These are phyloP conservation scores for Cyclophora punctaria DNA, from an alignment of 2,888 invertebrate species.

Conservation along the genomic window DNA sequence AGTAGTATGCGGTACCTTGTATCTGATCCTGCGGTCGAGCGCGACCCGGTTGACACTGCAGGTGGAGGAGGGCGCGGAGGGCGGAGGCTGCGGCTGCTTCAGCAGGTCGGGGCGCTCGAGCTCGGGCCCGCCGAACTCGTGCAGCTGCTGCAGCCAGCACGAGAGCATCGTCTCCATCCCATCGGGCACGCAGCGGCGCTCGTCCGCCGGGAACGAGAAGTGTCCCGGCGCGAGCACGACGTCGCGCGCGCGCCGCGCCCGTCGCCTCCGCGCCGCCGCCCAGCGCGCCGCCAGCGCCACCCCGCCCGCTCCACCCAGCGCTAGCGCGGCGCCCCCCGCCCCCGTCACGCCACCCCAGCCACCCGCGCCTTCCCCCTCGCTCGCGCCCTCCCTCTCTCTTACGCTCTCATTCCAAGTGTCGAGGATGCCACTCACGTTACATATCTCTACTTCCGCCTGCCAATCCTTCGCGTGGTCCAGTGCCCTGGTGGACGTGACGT, in stretches of 20 bases:
- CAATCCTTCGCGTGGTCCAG: conserved; percentile 26
- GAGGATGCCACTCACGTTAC: conserved; percentile 23
- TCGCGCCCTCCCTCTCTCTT: conserved; percentile 6
- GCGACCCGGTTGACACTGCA: conserved; percentile 63
- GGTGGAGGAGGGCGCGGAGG: conserved; percentile 70
- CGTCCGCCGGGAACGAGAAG: conserved; percentile 44
- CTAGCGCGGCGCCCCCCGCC: conserved; percentile 15
- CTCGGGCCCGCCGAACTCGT: conserved; percentile 88
- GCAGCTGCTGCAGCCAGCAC: conserved; percentile 88
- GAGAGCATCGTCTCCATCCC: conserved; percentile 91
- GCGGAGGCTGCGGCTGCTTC: conserved; percentile 76
- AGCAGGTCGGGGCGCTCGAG: conserved; percentile 89
- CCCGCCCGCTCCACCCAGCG: conserved; percentile 6
- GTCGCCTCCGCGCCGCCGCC: conserved; percentile 7
- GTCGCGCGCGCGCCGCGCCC: conserved; percentile 14
- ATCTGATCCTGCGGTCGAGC: conserved; percentile 83
- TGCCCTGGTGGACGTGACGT: conserved; percentile 22
- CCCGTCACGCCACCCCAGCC: conserved; percentile 9
- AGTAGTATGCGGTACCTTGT: conserved; percentile 76
- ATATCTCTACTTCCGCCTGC: conserved; percentile 22
- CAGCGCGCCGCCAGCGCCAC: conserved; percentile 19
- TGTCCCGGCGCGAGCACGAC: conserved; percentile 29
- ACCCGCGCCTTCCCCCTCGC: conserved; percentile 6
- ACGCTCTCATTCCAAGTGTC: conserved; percentile 11
- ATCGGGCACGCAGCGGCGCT: conserved; percentile 67